Evolutionary conservation across 1,140 invertebrate species (phyloP).

Genomic region (Armadillidium nasatum): DNA sequence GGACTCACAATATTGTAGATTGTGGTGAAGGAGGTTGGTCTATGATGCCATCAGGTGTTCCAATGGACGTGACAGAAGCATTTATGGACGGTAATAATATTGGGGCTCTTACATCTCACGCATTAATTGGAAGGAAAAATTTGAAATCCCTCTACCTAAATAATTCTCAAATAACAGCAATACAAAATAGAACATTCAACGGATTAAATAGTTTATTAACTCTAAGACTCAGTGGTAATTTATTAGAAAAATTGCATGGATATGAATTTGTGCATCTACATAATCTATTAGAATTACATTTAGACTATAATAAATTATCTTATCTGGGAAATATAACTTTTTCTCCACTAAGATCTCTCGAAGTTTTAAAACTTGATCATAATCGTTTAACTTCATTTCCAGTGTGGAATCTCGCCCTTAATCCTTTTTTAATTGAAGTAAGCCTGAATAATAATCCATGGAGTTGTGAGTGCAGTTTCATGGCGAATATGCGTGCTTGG

Average conservation of each 20-base stretch:
- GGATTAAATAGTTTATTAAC: constrained; percentile 73
- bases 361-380: constrained; percentile 75
- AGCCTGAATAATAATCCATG: constrained; percentile 51
- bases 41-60: constrained; percentile 75
- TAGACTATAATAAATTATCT: constrained; percentile 77
- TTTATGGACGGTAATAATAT: constrained; percentile 87
- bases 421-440: constrained; percentile 49
- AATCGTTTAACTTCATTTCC: constrained; percentile 75
- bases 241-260: constrained; percentile 69
- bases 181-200: constrained; percentile 88
- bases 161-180: constrained; percentile 72
- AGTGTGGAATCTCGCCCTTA: constrained; percentile 50
- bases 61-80: constrained; percentile 88
- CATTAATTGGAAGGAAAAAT: constrained; percentile 84
- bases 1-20: constrained; percentile 87
- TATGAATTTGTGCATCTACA: constrained; percentile 82
- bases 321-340: constrained; percentile 76
- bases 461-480: constrained; percentile 52
- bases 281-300: constrained; percentile 72
- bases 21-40: constrained; percentile 71
- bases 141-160: constrained; percentile 73
- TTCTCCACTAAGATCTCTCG: constrained; percentile 68
- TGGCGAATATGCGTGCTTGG: constrained; percentile 48
- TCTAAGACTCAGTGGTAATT: constrained; percentile 79
- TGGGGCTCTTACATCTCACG: constrained; percentile 75